Conservation (phyloP, 2,797 vertebrate species). For the Sebastes miniatus region DNA sequence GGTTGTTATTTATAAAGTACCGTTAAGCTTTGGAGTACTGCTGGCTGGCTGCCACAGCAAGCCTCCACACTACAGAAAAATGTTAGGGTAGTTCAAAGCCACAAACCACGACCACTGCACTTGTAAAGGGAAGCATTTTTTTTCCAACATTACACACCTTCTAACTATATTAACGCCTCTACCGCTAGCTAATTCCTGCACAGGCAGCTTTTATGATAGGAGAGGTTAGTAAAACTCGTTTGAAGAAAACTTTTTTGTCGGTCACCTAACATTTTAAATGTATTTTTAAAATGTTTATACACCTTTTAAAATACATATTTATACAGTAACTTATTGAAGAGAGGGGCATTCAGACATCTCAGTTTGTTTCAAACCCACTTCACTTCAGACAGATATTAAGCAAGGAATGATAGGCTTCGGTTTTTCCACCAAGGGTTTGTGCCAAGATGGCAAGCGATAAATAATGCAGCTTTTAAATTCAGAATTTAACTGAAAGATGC, state of each 20-base stretch:
- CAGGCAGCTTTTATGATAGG: background rate
- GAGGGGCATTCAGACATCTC: background rate
- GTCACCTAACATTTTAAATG: background rate
- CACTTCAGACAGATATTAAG: slow-evolving; percentile 21
- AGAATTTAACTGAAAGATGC: slow-evolving; percentile 61
- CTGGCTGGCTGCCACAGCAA: too few species aligned
- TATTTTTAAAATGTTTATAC: background rate
- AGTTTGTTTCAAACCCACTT: slow-evolving; percentile 3
- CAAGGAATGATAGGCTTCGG: slow-evolving; percentile 28
- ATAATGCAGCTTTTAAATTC: slow-evolving; percentile 71
- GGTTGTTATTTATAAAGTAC: fast-evolving
- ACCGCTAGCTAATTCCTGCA: background rate
- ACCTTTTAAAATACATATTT: background rate
- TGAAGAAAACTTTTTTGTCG: background rate
- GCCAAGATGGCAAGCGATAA: slow-evolving; percentile 51
- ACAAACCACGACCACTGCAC: too few species aligned
- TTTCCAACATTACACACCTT: too few species aligned
- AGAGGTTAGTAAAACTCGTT: background rate
- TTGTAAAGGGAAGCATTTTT: too few species aligned
- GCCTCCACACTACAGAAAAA: too few species aligned
- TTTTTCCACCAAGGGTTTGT: slow-evolving; percentile 9
- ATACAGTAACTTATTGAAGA: too few species aligned
- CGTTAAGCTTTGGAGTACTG: too few species aligned
- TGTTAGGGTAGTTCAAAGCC: too few species aligned
- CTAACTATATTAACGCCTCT: too few species aligned